A percentile compares a stretch with the other conserved stretches of the same genome.
Evolutionary conservation across 2,113 vertebrate genomes (phyloP).

Genomic region (Girardinichthys multiradiatus): DNA sequence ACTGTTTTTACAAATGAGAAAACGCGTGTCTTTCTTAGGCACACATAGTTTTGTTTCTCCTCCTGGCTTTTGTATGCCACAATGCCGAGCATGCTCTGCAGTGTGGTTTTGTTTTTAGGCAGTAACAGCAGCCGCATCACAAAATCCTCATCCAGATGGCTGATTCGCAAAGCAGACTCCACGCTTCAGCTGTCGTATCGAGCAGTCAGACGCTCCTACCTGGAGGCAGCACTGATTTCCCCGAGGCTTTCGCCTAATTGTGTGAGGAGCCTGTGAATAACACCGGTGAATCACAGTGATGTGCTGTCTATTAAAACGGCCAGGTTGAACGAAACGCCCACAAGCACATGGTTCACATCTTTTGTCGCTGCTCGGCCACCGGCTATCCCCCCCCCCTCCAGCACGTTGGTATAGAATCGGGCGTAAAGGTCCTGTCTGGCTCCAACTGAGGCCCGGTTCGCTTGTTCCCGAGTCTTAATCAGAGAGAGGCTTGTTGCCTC

Average conservation of each 20-base stretch:
- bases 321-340: constrained; percentile 47
- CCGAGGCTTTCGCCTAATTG: constrained; percentile 43
- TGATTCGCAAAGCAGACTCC: constrained; percentile 46
- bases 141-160: constrained; percentile 30
- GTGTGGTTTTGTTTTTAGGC: not conserved
- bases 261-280: constrained; percentile 56
- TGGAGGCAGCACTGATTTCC: constrained; percentile 58
- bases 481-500: constrained; percentile 23
- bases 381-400: not conserved
- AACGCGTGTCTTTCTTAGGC: not conserved
- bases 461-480: constrained; percentile 28
- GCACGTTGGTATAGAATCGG: not conserved
- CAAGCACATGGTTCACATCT: not conserved
- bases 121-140: constrained; percentile 18
- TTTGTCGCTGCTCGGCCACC: no score
- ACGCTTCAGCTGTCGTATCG: constrained; percentile 33
- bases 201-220: constrained; percentile 46
- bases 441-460: constrained; percentile 6
- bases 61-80: not conserved
- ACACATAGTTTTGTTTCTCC: not conserved
- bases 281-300: constrained; percentile 58
- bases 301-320: constrained; percentile 47
- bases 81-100: not conserved
- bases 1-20: not conserved
- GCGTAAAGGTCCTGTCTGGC: constrained; percentile 1